Evolutionary conservation across 2,113 vertebrate genomes (phyloP), one percentile per base, ranked within the genome.

Genomic region (Rhea pennata): DNA sequence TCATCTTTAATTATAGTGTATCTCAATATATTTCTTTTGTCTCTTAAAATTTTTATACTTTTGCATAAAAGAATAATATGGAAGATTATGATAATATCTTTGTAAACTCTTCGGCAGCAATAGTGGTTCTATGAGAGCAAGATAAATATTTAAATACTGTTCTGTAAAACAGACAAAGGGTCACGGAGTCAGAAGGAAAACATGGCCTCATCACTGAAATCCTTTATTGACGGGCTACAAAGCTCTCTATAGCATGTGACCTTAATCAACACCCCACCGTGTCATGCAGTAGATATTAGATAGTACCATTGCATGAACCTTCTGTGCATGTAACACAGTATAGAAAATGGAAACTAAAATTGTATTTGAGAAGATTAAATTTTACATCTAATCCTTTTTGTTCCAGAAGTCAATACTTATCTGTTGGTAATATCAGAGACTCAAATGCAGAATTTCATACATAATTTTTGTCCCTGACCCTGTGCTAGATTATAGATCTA

Each of bases 331-430:
- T 88, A 84, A 58, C 44, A 26, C 44, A 19, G 3, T 14, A 29
- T 59, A n/a, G 83, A 70, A 91, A 65, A 90, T 15, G 58, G 22
- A 92, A 87, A 40, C 33, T 62, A 39, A 29, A 85, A 17, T 81
- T 84, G 29, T 56, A 79, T 96, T 95, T 94, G 73, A 87, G 70
- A 86, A 69, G 75, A 95, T 97, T 96, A 91, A 69, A 87, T 93
- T 93, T 97, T 95, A 46, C n/a, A 77, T 44, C 67, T 90, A 85
- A 96, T 82, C 76, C n/a, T 86, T 87, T 91, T 93, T 76, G 77
- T 84, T 97, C 81, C 95, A 89, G 87, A 71, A 76, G 70, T 93
- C 76, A 92, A n/a, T 92, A 88, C n/a, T 84, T 42, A 81, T 59
- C 76, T 39, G 77, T 78, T 88, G 96, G n/a, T 74, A 88, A 42